A percentile compares a stretch with the other conserved stretches of the same genome.
Conservation (phyloP, 2,888 invertebrate species). For the Acanthosepion lycidas region DNA sequence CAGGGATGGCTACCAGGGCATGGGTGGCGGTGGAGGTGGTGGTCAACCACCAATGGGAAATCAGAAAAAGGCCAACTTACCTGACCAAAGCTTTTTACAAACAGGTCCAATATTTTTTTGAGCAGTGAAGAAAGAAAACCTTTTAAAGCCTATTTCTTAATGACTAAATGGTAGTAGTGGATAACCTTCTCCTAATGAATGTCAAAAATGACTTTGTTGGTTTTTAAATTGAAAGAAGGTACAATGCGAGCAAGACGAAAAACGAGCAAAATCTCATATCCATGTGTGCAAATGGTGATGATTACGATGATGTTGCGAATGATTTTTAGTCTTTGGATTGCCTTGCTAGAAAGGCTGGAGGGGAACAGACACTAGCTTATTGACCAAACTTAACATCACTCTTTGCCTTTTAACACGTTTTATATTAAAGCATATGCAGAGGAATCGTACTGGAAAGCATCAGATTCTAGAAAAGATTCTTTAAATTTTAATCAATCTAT, state of each 20-base stretch:
- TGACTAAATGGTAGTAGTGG: constrained; percentile 21
- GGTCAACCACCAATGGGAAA: constrained; percentile 14
- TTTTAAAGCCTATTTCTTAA: neutral
- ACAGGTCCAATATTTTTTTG: constrained; percentile 47
- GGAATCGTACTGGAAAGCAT: no score
- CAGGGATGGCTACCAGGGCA: neutral
- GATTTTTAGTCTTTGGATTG: neutral
- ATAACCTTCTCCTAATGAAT: neutral
- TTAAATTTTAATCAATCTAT: no score
- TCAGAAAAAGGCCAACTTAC: constrained; percentile 44
- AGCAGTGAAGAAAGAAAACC: neutral
- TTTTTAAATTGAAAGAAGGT: neutral
- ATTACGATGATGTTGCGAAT: neutral
- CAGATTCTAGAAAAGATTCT: no score
- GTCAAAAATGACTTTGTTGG: neutral
- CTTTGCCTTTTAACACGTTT: constrained; percentile 10
- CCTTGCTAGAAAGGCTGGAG: neutral
- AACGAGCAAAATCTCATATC: neutral
- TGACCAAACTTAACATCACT: neutral
- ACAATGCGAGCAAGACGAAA: neutral
- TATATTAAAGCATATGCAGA: neutral
- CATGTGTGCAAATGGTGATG: neutral
- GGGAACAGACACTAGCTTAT: neutral
- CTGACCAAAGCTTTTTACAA: constrained; percentile 44
- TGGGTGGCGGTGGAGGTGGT: neutral